Conservation (phyloP, 92 coral and sea anemone genomes). For the Ricordea florida region DNA sequence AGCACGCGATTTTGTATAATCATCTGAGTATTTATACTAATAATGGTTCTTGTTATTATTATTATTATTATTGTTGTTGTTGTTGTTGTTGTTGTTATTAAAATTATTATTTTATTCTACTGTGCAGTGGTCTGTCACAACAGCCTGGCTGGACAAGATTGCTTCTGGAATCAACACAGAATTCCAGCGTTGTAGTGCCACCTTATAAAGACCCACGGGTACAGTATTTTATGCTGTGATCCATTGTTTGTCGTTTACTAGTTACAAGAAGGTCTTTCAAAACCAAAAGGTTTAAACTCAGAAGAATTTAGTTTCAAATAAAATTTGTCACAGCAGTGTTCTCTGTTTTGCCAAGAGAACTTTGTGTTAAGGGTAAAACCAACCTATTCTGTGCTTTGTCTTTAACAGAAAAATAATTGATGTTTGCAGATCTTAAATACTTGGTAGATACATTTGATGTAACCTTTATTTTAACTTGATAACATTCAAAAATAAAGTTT, state of each 20-base stretch:
- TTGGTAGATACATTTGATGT: no score
- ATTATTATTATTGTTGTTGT: background rate
- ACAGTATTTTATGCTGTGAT: background rate
- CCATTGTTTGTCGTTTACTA: background rate
- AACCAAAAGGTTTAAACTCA: no score
- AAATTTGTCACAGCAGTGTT: background rate
- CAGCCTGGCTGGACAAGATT: slow-evolving; percentile 77
- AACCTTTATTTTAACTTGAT: no score
- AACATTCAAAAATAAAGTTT: no score
- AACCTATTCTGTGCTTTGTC: no score
- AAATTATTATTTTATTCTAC: background rate
- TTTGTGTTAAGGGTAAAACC: no score
- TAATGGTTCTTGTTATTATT: no score
- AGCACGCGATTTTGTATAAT: no score
- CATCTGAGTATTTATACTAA: no score
- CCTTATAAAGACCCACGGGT: slow-evolving; percentile 87
- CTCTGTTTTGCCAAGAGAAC: background rate
- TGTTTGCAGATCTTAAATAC: no score
- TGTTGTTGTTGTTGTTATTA: background rate
- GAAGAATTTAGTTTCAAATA: no score
- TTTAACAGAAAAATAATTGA: no score
- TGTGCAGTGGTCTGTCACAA: background rate
- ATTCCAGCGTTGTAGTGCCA: slow-evolving; percentile 61
- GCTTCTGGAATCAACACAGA: slow-evolving; percentile 52
- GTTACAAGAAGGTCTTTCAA: background rate